phyloP scores from a whole-genome alignment of 2,113 vertebrate species.

The Corythoichthys intestinalis region DNA sequence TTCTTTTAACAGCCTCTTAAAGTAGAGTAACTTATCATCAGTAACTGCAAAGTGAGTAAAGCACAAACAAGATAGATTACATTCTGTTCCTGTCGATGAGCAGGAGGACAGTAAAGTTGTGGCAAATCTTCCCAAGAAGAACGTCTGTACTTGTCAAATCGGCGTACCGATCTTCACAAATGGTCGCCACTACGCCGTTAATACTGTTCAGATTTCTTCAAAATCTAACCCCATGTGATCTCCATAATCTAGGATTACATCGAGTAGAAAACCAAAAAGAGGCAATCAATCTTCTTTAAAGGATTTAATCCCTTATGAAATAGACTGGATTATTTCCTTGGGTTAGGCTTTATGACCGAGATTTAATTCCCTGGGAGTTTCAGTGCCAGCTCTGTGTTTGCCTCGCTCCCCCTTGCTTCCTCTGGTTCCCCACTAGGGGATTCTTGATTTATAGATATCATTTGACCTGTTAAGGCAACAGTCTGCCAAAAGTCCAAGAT shows the following conservation, averaged over 20 bases:
- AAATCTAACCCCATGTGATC: conserved; percentile 63
- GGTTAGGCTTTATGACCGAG: conserved; percentile 66
- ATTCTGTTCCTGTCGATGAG: conserved; percentile 1
- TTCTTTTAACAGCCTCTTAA: conserved; percentile 1
- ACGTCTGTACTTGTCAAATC: conserved; percentile 33
- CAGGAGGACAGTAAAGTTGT: neutral
- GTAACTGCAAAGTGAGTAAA: neutral
- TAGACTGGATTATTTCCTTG: conserved; percentile 75
- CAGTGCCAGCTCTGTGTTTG: conserved; percentile 38
- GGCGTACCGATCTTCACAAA: conserved; percentile 43
- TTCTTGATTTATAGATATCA: conserved; percentile 79
- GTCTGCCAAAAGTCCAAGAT: conserved; percentile 80
- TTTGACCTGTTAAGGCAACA: conserved; percentile 82
- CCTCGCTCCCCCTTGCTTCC: conserved; percentile 35
- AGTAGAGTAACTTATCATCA: conserved; percentile 5
- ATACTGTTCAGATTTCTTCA: conserved; percentile 62
- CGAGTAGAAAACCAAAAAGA: conserved; percentile 61
- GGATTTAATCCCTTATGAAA: conserved; percentile 77
- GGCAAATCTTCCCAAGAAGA: conserved; percentile 3
- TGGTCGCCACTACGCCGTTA: conserved; percentile 41
- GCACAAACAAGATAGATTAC: neutral
- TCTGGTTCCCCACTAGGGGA: conserved; percentile 51
- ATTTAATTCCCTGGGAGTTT: conserved; percentile 67
- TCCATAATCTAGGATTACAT: conserved; percentile 76
- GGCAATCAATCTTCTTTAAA: conserved; percentile 75